Percentiles rank a stretch among this genome's conserved stretches.
Evolutionary conservation across 1,140 invertebrate genomes (phyloP).

Genomic region (Pseudobourletiella spinata): DNA sequence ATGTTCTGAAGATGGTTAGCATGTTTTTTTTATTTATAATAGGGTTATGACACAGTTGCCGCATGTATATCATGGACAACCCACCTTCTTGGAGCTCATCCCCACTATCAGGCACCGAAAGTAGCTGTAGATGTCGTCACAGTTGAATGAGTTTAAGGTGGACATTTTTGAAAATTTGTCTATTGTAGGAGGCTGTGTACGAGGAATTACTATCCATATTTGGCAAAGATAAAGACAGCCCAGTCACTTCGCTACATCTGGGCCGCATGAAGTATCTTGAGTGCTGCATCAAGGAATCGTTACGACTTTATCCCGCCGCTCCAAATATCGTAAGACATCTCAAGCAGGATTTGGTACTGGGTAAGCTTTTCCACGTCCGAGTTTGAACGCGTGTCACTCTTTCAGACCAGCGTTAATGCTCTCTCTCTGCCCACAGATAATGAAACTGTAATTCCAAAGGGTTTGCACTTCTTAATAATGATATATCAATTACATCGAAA

Average conservation of each 20-base stretch:
- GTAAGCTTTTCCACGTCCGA: conserved; percentile 2
- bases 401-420: no score
- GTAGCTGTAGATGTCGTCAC: no score
- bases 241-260: conserved; percentile 47
- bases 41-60: conserved; percentile 7
- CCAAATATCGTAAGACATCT: conserved; percentile 61
- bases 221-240: conserved; percentile 37
- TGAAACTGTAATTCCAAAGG: background rate
- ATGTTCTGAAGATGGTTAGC: background rate
- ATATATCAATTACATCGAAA: conserved; percentile 53
- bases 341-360: conserved; percentile 1
- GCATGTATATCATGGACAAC: conserved; percentile 63
- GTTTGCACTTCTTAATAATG: background rate
- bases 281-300: no score
- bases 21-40: background rate
- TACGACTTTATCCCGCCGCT: conserved; percentile 44
- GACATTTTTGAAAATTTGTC: no score
- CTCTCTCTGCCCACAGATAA: no score
- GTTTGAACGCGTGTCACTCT: no score
- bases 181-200: conserved; percentile 41
- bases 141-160: no score
- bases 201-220: conserved; percentile 46
- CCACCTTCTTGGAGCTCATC: conserved; percentile 68
- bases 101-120: conserved; percentile 54
- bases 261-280: conserved; percentile 42